Conservation (phyloP, 2,113 vertebrate species). For the Solea senegalensis region DNA sequence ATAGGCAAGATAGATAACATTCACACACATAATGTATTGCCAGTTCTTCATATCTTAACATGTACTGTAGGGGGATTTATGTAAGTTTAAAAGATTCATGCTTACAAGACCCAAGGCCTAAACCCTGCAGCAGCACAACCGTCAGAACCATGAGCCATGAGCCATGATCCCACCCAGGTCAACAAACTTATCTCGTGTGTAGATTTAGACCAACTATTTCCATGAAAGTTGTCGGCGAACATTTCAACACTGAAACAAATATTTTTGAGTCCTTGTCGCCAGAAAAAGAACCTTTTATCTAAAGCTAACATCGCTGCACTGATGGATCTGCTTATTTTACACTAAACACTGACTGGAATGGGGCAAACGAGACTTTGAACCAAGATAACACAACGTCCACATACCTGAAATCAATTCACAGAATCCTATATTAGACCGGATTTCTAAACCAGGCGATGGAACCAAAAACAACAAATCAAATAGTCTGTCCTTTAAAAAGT, state of each 20-base stretch:
- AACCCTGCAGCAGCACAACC: background rate
- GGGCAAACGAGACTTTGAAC: background rate
- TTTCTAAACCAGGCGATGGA: background rate
- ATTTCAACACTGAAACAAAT: slow-evolving; percentile 43
- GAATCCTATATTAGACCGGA: background rate
- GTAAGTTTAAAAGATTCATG: background rate
- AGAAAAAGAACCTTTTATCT: slow-evolving; percentile 49
- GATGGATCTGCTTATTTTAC: background rate
- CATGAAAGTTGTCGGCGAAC: background rate
- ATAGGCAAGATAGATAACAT: too few species aligned
- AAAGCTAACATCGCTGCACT: slow-evolving; percentile 21
- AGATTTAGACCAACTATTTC: background rate
- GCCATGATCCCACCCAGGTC: background rate
- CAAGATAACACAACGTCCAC: background rate
- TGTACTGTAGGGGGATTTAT: too few species aligned
- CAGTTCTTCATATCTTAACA: too few species aligned
- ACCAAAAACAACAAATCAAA: background rate
- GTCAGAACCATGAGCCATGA: background rate
- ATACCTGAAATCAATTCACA: background rate
- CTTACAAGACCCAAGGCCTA: too few species aligned
- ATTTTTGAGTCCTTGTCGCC: slow-evolving; percentile 24
- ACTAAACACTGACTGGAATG: background rate
- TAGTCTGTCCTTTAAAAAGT: too few species aligned
- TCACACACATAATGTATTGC: too few species aligned
- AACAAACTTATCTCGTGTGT: background rate